Conservation (phyloP, 2,113 vertebrate species). For the Lethenteron camtschaticum region DNA sequence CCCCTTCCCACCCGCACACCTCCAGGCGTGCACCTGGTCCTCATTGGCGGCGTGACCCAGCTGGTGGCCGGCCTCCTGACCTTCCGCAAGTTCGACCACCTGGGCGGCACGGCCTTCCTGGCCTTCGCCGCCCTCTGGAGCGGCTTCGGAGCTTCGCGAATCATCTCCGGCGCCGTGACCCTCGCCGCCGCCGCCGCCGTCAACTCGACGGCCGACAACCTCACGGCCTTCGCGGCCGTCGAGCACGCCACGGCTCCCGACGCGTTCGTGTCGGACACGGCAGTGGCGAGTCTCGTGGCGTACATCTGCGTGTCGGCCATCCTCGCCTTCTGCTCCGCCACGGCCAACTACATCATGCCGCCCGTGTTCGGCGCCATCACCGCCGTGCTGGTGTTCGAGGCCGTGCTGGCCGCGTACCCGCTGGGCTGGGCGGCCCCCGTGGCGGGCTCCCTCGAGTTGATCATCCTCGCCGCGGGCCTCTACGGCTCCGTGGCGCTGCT, state of each 20-base stretch:
- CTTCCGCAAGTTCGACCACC: constrained; percentile 55
- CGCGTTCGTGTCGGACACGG: constrained; percentile 21
- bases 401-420: constrained; percentile 23
- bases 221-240: neutral
- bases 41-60: constrained; percentile 50
- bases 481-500: constrained; percentile 42
- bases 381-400: constrained; percentile 41
- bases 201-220: rapidly evolving
- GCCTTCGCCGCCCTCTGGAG: constrained; percentile 53
- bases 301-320: constrained; percentile 43
- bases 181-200: constrained; percentile 10
- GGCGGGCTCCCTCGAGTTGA: constrained; percentile 32
- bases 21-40: constrained; percentile 48
- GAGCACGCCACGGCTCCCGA: neutral
- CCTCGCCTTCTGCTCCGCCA: constrained; percentile 54
- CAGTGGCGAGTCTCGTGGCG: constrained; percentile 38
- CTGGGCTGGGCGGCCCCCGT: constrained; percentile 34
- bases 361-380: constrained; percentile 55
- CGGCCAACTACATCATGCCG: constrained; percentile 59
- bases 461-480: constrained; percentile 38
- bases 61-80: constrained; percentile 46
- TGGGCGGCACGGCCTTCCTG: constrained; percentile 43
- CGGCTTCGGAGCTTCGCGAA: constrained; percentile 43
- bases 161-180: constrained; percentile 22
- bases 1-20: neutral